Percentiles rank a stretch among this genome's conserved stretches.
phyloP scores from a whole-genome alignment of 64 coral and sea anemone genomes.

The Porites lutea region DNA sequence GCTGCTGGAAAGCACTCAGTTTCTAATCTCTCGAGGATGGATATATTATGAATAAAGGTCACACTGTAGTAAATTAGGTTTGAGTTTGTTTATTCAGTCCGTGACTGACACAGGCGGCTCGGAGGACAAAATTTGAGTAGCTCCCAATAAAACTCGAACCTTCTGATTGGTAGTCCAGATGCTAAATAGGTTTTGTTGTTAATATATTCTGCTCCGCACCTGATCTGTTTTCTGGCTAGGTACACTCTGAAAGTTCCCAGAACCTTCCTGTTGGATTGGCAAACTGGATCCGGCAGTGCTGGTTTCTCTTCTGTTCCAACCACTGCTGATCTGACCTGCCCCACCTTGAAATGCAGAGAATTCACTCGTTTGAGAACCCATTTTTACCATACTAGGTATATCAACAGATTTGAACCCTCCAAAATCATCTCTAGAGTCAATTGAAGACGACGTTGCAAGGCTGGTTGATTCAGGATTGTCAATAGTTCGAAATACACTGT shows the following conservation, averaged over 20 bases:
- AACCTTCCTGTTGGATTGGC: background rate
- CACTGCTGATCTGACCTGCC: background rate
- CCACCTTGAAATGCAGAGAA: background rate
- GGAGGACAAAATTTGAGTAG: no score
- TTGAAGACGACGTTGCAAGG: background rate
- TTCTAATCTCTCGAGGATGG: no score
- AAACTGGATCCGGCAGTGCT: background rate
- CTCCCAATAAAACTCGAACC: no score
- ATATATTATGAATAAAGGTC: no score
- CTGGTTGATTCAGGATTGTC: background rate
- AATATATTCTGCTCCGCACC: background rate
- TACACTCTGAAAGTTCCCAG: background rate
- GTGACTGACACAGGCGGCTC: no score
- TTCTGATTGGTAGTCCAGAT: no score
- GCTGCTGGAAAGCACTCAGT: no score
- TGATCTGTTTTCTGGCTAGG: background rate
- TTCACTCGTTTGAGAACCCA: background rate
- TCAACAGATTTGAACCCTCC: background rate
- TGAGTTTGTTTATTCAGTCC: no score
- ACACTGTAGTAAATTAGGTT: no score
- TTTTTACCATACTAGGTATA: background rate
- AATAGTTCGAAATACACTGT: conserved; percentile 44
- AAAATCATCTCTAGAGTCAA: conserved; percentile 9
- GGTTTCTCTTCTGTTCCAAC: background rate
- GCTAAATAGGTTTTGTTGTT: background rate